Evolutionary conservation across 2,888 invertebrate genomes (phyloP).

Genomic region (Pyrochroa serraticornis): DNA sequence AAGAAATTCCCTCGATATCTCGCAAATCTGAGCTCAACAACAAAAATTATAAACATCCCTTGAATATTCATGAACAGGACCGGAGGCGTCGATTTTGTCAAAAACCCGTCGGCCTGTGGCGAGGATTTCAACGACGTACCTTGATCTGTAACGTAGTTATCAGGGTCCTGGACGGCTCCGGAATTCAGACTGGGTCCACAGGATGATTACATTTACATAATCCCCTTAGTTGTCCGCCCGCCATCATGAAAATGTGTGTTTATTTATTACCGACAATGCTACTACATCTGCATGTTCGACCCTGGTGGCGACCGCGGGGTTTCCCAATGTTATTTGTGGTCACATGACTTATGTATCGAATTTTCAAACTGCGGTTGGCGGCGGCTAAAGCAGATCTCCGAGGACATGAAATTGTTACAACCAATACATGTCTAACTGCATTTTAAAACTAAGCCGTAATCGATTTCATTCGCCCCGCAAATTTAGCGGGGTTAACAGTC

Average conservation of each 20-base stretch:
- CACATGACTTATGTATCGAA: slow-evolving; percentile 20
- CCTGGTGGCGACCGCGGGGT: not conserved
- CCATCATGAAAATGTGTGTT: slow-evolving; percentile 51
- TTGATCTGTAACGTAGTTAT: slow-evolving; percentile 49
- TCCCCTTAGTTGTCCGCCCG: slow-evolving; percentile 48
- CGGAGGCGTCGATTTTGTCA: not conserved
- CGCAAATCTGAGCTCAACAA: too few species aligned
- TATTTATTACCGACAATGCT: slow-evolving; percentile 47
- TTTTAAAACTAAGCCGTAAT: too few species aligned
- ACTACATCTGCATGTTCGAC: slow-evolving; percentile 32
- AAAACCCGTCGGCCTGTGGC: not conserved
- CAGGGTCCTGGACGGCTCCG: slow-evolving; percentile 44
- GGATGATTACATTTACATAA: slow-evolving; percentile 57
- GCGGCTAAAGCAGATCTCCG: too few species aligned
- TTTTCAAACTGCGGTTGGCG: not conserved
- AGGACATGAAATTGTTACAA: too few species aligned
- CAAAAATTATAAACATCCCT: not conserved
- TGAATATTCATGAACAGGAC: slow-evolving; percentile 11
- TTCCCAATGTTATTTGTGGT: slow-evolving; percentile 14
- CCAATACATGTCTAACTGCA: too few species aligned
- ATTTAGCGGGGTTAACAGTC: too few species aligned
- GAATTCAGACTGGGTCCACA: slow-evolving; percentile 47
- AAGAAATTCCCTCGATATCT: too few species aligned
- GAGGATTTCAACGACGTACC: slow-evolving; percentile 37
- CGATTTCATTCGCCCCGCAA: too few species aligned